Evolutionary conservation across 2,888 invertebrate species (phyloP), one percentile per base, ranked within the genome.

Genomic region (Sturmia bella): DNA sequence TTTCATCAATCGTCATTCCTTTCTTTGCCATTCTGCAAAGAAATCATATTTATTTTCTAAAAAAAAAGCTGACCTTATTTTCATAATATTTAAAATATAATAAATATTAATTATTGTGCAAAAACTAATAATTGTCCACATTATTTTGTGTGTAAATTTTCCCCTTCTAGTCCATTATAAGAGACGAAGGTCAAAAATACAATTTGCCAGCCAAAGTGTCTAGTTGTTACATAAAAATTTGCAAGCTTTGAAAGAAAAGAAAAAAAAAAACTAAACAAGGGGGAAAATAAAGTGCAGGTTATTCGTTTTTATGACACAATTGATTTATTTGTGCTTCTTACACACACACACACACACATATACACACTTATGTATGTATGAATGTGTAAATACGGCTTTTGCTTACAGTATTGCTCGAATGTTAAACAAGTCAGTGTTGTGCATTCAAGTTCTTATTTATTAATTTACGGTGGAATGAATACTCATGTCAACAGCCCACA

Each of bases 151-250:
- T 50, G 17, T 27, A 24, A n/a, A 39, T 72, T n/a, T 61, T 52
- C 27, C 43, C 13, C 17, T 32, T 63, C 21, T 63, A 63, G 32
- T 73, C 41, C 27, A 66, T 66, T 68, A 68, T 59, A 15, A 50
- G 43, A 68, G 57, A 57, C 17, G 50, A 75, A 75, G 68, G 68
- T 68, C 68, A 48, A 63, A 77, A 19, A 61, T 37, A 54, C 54
- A 70, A 69, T 41, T 69, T 61, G 72, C 59, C 75, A 70, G 76
- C 70, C 72, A 80, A 27, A 59, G 39, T 57, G 73, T 77, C 76
- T 81, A 56, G 17, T 32, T 68, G 45, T 77, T 73, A 77, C 56
- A 73, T 76, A 81, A 81, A 69, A 39, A 56, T 21, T 24, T 59
- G 27, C 19, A 32, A 45, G 15, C 37, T 61, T 54, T 48, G 39